phyloP scores from a whole-genome alignment of 2,888 invertebrate genomes.

The Mythimna ferrago region DNA sequence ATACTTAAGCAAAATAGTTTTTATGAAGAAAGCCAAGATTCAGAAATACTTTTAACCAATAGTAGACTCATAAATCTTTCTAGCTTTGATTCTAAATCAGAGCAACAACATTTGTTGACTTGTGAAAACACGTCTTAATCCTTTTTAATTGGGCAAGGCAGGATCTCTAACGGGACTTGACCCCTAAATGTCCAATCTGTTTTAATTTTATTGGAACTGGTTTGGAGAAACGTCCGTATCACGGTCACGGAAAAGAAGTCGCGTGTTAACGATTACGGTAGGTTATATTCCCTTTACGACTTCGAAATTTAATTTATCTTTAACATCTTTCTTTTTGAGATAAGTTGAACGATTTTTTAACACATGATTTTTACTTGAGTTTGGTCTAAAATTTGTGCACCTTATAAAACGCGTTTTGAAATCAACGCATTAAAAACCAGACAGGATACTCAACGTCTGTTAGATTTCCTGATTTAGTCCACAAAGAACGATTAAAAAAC shows the following conservation, averaged over 20 bases:
- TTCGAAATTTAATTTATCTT: conserved; percentile 33
- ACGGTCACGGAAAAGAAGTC: conserved; percentile 47
- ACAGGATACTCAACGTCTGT: conserved; percentile 28
- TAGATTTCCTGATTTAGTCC: conserved; percentile 37
- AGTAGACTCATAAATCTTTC: background rate
- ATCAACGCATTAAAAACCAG: conserved; percentile 14
- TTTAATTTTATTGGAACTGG: conserved; percentile 65
- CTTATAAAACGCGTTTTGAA: background rate
- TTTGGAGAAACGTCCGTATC: conserved; percentile 55
- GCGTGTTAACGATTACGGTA: conserved; percentile 43
- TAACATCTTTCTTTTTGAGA: conserved; percentile 11
- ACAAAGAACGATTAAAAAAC: conserved; percentile 57
- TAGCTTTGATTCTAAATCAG: background rate
- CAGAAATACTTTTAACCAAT: background rate
- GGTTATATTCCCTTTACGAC: conserved; percentile 23
- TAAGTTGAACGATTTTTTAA: conserved; percentile 6
- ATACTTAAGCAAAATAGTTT: background rate
- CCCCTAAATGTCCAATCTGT: conserved; percentile 61
- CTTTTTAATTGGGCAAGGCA: conserved; percentile 73
- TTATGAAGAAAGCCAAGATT: background rate
- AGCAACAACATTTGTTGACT: conserved; percentile 5
- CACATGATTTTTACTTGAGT: background rate
- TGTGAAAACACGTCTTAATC: conserved; percentile 60
- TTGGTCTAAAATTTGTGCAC: background rate
- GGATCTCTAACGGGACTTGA: conserved; percentile 72